phyloP scores from a whole-genome alignment of 2,113 vertebrate species.

The Anolis sagrei region DNA sequence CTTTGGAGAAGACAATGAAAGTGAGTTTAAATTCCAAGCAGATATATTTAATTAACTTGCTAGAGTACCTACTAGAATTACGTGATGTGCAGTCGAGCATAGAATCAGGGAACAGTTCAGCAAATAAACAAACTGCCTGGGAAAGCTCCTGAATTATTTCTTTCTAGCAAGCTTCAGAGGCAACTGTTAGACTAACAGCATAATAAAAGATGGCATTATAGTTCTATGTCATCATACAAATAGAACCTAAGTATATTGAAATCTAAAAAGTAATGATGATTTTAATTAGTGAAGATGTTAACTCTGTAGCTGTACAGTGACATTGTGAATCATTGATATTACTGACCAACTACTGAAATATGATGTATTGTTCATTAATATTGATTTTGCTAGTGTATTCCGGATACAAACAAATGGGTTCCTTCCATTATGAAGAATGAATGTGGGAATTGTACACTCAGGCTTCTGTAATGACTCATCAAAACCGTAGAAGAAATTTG shows the following conservation, averaged over 20 bases:
- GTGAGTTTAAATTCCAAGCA: neutral
- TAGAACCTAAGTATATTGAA: constrained; percentile 1
- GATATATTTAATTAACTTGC: constrained; percentile 18
- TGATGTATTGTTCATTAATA: neutral
- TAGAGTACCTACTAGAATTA: neutral
- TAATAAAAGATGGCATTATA: constrained; percentile 15
- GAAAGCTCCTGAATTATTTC: constrained; percentile 2
- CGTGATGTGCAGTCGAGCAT: neutral
- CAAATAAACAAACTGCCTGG: neutral
- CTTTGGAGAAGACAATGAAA: neutral
- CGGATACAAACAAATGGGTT: neutral
- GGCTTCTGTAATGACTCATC: neutral
- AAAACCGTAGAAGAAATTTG: neutral
- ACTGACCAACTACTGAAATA: neutral
- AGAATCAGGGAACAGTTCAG: neutral
- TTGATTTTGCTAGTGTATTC: neutral
- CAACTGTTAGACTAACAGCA: constrained; percentile 1
- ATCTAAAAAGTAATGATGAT: neutral
- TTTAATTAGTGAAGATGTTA: neutral
- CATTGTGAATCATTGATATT: neutral
- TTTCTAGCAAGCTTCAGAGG: neutral
- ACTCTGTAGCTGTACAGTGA: neutral
- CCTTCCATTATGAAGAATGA: neutral
- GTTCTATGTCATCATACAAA: neutral
- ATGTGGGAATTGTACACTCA: neutral